These are phyloP conservation scores for Rhagoletis zephyria DNA, from an alignment of 1,140 invertebrate species.

Conservation along the genomic window DNA sequence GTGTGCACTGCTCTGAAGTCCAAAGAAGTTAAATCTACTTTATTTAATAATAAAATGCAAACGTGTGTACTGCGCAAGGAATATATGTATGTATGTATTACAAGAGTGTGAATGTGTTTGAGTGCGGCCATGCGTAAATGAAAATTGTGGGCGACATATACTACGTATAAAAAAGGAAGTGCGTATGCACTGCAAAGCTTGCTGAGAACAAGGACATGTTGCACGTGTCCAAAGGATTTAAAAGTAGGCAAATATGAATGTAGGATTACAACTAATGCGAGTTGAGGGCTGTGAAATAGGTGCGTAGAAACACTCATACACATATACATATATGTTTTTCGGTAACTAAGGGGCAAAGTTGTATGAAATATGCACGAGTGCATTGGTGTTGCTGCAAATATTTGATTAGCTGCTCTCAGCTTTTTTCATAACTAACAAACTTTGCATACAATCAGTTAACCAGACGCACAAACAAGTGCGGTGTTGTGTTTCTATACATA, in stretches of 20 bases:
- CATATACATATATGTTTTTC: neutral
- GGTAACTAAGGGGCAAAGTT: neutral
- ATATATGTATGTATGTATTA: neutral
- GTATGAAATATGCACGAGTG: slow-evolving; percentile 31
- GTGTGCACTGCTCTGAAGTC: neutral
- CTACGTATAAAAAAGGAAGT: neutral
- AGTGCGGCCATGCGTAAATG: neutral
- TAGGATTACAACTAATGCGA: slow-evolving; percentile 6
- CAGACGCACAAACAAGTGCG: neutral
- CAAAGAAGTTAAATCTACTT: slow-evolving; percentile 23
- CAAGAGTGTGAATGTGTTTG: neutral
- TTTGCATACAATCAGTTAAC: neutral
- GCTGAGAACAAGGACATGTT: neutral
- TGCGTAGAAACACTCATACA: neutral
- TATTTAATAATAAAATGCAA: slow-evolving; percentile 50
- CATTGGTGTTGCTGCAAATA: slow-evolving; percentile 38
- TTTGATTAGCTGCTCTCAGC: slow-evolving; percentile 26
- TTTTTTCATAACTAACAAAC: neutral
- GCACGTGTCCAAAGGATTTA: slow-evolving; percentile 50
- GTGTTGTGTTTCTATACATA: neutral
- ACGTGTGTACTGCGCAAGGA: neutral
- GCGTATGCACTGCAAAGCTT: neutral
- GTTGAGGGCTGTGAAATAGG: neutral
- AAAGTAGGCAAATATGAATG: slow-evolving; percentile 37
- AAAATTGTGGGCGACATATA: neutral